Percentiles rank a stretch among this genome's conserved stretches.
Conservation (phyloP, 2,113 vertebrate species). For the Corynorhinus townsendii region DNA sequence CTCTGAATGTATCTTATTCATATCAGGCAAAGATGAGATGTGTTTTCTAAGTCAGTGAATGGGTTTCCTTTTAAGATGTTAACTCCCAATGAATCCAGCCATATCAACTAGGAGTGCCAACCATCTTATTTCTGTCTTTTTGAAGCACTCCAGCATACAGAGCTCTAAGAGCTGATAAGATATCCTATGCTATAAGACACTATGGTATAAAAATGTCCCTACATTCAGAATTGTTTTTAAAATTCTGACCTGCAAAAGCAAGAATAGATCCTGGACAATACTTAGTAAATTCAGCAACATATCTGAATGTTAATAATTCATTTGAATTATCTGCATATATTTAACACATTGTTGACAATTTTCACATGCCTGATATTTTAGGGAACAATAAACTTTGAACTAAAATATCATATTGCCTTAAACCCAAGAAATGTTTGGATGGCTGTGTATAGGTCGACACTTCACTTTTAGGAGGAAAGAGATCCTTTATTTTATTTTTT, state of each 20-base stretch:
- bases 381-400: background rate
- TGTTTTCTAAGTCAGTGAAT: background rate
- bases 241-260: background rate
- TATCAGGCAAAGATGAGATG: background rate
- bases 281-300: background rate
- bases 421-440: background rate
- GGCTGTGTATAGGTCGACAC: background rate
- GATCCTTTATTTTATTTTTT: too few species aligned
- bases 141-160: background rate
- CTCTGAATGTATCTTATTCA: background rate
- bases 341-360: background rate
- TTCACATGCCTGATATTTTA: background rate
- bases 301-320: background rate
- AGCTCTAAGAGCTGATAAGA: background rate
- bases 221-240: conserved; percentile 7
- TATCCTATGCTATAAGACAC: background rate
- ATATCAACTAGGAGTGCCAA: background rate
- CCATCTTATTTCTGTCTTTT: background rate
- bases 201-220: background rate
- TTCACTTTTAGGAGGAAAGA: background rate
- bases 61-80: background rate
- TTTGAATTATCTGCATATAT: background rate
- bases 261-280: background rate
- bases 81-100: background rate
- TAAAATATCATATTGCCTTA: background rate